Evolutionary conservation across 2,888 invertebrate species (phyloP).

Genomic region (Papilio demoleus): DNA sequence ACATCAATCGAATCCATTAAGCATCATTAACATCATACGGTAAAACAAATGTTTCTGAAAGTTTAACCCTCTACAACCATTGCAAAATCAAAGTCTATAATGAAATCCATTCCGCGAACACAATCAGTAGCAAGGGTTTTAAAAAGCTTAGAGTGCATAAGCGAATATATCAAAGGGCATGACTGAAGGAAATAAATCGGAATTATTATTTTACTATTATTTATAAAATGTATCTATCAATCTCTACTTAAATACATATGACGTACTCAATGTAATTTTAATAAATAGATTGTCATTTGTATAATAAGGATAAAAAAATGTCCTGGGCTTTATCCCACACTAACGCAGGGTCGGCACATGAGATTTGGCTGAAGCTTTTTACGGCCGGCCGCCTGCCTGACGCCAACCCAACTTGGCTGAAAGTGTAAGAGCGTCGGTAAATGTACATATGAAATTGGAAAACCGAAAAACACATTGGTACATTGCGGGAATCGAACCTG

Average conservation of each 20-base stretch:
- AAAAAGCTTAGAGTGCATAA: conserved; percentile 32
- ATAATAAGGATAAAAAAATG: no score
- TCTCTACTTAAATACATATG: not conserved
- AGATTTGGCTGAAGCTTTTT: no score
- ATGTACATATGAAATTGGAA: no score
- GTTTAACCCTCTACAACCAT: conserved; percentile 22
- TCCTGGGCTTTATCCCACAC: no score
- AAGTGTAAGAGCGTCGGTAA: no score
- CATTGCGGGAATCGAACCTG: no score
- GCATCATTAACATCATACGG: not conserved
- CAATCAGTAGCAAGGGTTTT: conserved; percentile 18
- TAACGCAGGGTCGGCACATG: no score
- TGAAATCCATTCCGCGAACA: conserved; percentile 23
- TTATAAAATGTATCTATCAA: not conserved
- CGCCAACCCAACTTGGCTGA: no score
- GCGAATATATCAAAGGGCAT: conserved; percentile 32
- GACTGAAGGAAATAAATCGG: not conserved
- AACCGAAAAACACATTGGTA: no score
- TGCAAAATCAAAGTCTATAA: conserved; percentile 22
- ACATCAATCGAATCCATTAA: conserved; percentile 17
- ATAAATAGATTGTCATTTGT: no score
- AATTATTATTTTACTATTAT: conserved; percentile 23
- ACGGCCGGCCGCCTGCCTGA: no score
- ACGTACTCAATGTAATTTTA: no score
- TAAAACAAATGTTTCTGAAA: not conserved